These are phyloP conservation scores for Apodemia mormo DNA, from an alignment of 2,888 invertebrate genomes.

Conservation along the genomic window DNA sequence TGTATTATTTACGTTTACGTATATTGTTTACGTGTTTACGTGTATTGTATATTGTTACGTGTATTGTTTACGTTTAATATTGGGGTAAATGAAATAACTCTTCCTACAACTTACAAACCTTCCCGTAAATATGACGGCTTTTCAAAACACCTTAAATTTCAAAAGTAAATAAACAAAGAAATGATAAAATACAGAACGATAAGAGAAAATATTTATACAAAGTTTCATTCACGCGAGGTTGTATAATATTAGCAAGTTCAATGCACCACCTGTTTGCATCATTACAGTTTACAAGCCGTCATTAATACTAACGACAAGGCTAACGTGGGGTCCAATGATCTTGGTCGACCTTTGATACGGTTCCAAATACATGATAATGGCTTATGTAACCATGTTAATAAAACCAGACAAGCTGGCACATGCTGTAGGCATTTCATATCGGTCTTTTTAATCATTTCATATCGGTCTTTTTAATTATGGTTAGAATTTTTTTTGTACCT, in stretches of 20 bases:
- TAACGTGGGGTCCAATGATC: background rate
- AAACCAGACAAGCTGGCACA: background rate
- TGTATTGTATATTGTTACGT: no score
- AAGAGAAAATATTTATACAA: slow-evolving; percentile 1
- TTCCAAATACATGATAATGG: slow-evolving; percentile 7
- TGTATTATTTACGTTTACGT: no score
- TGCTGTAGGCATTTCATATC: background rate
- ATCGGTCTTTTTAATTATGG: no score
- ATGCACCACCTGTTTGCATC: slow-evolving; percentile 2
- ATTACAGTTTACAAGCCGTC: background rate
- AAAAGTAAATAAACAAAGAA: background rate
- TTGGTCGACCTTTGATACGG: slow-evolving; percentile 7
- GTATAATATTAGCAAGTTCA: slow-evolving; percentile 15
- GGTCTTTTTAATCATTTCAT: no score
- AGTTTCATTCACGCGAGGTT: slow-evolving; percentile 10
- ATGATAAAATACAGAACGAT: background rate
- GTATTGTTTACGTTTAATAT: no score
- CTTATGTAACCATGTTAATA: background rate
- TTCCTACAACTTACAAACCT: background rate
- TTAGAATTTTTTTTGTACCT: no score
- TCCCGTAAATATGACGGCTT: background rate
- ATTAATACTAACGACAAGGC: slow-evolving; percentile 1
- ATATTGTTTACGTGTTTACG: no score
- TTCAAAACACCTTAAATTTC: background rate
- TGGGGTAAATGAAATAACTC: no score